Conservation (phyloP, 1,140 invertebrate species). For the Dreissena polymorpha region DNA sequence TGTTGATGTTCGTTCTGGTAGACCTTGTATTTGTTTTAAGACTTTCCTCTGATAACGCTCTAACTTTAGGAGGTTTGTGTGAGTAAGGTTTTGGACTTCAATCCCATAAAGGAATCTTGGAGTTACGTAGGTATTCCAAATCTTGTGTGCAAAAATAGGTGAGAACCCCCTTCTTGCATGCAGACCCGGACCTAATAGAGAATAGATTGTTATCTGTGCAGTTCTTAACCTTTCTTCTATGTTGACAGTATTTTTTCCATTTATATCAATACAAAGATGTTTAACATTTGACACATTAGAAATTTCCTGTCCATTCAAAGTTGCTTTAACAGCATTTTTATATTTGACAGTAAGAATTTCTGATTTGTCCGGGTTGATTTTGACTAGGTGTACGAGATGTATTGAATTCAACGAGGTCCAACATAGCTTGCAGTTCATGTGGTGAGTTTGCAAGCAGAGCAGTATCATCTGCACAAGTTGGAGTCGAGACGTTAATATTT, state of each 20-base stretch:
- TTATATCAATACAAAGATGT: background rate
- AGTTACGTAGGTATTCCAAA: constrained; percentile 4
- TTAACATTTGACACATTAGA: background rate
- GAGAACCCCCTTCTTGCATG: background rate
- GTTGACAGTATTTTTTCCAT: background rate
- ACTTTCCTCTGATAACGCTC: constrained; percentile 3
- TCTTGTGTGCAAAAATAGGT: background rate
- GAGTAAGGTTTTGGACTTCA: background rate
- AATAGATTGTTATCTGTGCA: background rate
- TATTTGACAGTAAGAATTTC: constrained; percentile 1
- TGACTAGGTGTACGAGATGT: background rate
- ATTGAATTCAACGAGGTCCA: background rate
- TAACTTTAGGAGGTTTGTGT: background rate
- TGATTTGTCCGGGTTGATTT: background rate
- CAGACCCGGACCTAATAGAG: background rate
- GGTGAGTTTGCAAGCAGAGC: background rate
- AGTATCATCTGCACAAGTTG: constrained; percentile 10
- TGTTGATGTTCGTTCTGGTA: constrained; percentile 7
- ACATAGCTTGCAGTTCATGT: constrained; percentile 4
- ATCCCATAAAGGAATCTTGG: background rate
- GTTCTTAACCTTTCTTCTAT: background rate
- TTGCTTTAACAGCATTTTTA: background rate
- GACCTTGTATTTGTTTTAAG: constrained; percentile 2
- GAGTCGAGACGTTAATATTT: background rate
- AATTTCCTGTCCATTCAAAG: background rate